Conservation (phyloP, 2,797 vertebrate genomes). For the Pantherophis alleghaniensis region DNA sequence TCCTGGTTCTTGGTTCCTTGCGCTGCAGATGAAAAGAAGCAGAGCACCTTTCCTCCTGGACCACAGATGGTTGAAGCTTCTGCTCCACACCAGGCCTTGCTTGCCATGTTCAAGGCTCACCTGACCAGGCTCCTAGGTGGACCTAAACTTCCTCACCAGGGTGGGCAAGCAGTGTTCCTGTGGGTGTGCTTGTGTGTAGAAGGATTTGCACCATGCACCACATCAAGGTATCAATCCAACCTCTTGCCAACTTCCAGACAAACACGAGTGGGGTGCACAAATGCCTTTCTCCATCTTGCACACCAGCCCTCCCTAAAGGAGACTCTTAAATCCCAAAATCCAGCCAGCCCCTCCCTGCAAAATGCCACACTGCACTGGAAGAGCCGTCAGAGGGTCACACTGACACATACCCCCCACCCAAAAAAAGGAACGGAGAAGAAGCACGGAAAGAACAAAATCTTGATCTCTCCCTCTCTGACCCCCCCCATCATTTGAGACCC, state of each 20-base stretch:
- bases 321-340: not conserved
- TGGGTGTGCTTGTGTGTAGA: not conserved
- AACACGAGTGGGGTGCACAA: no score
- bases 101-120: not conserved
- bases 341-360: not conserved
- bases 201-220: not conserved
- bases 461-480: not conserved
- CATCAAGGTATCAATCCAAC: not conserved
- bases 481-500: not conserved
- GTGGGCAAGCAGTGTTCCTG: not conserved
- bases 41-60: not conserved
- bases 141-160: not conserved
- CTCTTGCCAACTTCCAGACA: not conserved
- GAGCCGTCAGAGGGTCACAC: not conserved
- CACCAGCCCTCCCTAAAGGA: not conserved
- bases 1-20: not conserved
- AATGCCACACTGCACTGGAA: not conserved
- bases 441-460: not conserved
- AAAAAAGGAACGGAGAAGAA: not conserved
- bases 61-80: not conserved
- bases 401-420: accelerated
- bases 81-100: not conserved
- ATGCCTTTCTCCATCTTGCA: not conserved
- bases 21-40: not conserved
- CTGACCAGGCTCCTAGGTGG: not conserved